phyloP scores from a whole-genome alignment of 1,140 invertebrate species.

The Saccostrea glomerata region DNA sequence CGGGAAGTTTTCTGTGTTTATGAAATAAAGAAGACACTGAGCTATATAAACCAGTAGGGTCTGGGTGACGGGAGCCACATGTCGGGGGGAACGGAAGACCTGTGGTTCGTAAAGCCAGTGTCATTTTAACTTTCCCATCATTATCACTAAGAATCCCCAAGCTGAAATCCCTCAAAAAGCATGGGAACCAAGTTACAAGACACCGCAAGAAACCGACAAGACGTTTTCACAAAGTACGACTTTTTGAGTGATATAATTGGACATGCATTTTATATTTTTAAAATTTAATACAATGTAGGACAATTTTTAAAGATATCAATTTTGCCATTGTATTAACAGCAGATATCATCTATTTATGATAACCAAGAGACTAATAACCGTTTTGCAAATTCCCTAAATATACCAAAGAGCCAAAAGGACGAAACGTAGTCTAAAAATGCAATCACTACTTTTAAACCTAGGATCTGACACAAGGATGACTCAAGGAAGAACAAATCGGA shows the following conservation, averaged over 20 bases:
- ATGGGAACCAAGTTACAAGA: conserved; percentile 6
- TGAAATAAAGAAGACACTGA: not conserved
- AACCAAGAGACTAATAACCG: too few relatives aligned
- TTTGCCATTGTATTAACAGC: too few relatives aligned
- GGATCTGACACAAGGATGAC: not conserved
- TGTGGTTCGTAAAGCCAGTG: conserved; percentile 24
- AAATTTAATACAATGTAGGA: too few relatives aligned
- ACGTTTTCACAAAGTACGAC: not conserved
- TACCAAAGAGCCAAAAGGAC: too few relatives aligned
- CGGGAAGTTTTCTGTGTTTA: not conserved
- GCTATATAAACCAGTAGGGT: not conserved
- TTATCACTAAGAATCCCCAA: conserved; percentile 8
- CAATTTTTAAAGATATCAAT: too few relatives aligned
- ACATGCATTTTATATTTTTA: too few relatives aligned
- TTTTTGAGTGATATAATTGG: too few relatives aligned
- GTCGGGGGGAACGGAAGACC: conserved; percentile 17
- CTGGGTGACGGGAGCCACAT: conserved; percentile 6
- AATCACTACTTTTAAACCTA: not conserved
- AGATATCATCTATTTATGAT: too few relatives aligned
- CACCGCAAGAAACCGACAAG: not conserved
- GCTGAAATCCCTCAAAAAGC: conserved; percentile 27
- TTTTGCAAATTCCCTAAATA: too few relatives aligned
- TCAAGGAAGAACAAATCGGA: not conserved
- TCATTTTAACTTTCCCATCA: conserved; percentile 36
- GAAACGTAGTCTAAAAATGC: too few relatives aligned